phyloP scores from a whole-genome alignment of 2,113 vertebrate genomes.

The Lynx canadensis region DNA sequence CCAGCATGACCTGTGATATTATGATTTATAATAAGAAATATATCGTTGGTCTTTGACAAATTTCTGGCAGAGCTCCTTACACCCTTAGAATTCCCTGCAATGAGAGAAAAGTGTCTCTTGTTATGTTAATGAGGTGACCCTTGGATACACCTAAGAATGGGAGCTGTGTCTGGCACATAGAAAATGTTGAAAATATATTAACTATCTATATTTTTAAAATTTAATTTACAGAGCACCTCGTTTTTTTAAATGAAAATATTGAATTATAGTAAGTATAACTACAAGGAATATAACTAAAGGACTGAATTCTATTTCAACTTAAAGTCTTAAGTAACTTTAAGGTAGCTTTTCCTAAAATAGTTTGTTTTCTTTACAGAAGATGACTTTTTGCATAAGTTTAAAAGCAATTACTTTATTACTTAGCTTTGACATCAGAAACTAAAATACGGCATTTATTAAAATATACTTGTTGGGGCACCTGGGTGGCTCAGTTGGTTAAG shows the following conservation, averaged over 20 bases:
- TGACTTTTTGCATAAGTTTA: background rate
- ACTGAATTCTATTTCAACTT: background rate
- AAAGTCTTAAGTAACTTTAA: background rate
- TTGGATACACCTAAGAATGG: background rate
- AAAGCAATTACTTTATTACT: constrained; percentile 1
- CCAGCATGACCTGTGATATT: background rate
- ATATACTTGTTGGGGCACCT: background rate
- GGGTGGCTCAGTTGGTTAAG: too few relatives aligned
- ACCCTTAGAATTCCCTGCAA: background rate
- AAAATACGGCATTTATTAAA: background rate
- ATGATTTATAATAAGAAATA: background rate
- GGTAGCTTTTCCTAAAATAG: background rate
- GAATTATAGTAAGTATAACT: background rate
- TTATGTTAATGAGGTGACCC: background rate
- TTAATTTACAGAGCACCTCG: background rate
- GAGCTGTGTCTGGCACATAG: background rate
- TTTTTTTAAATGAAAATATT: background rate
- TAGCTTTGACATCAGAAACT: background rate
- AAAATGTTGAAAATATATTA: constrained; percentile 8
- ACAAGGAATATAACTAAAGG: background rate
- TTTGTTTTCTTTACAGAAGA: background rate
- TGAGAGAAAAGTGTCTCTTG: background rate
- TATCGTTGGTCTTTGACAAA: background rate
- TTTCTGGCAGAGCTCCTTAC: background rate
- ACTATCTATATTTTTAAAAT: background rate